phyloP scores from a whole-genome alignment of 2,888 invertebrate genomes.

The Parapristionchus giblindavisi region DNA sequence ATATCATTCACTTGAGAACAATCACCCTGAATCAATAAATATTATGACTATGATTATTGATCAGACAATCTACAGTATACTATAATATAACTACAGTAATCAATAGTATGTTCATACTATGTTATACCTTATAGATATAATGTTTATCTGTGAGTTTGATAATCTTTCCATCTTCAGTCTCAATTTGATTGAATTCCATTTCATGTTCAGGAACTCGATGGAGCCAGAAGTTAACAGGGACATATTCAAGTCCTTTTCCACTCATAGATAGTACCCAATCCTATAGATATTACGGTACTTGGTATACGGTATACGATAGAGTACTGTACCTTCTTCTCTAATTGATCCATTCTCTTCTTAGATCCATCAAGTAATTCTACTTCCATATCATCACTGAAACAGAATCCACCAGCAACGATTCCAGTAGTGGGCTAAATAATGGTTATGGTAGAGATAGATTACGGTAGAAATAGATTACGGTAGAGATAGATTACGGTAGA shows the following conservation, averaged over 20 bases:
- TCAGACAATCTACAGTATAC: no score
- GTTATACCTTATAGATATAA: slow-evolving; percentile 18
- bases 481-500: not conserved
- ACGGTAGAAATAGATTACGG: not conserved
- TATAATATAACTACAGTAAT: no score
- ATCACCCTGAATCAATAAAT: slow-evolving; percentile 4
- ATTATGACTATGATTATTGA: no score
- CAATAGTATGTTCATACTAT: no score
- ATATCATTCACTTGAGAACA: not conserved
- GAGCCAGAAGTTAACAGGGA: slow-evolving; percentile 62
- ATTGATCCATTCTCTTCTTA: slow-evolving; percentile 65
- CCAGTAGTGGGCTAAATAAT: not conserved
- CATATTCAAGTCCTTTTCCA: slow-evolving; percentile 41
- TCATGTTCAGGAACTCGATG: slow-evolving; percentile 54
- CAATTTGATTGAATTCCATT: slow-evolving; percentile 3
- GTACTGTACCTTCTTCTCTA: slow-evolving; percentile 43
- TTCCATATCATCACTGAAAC: slow-evolving; percentile 62
- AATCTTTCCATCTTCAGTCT: slow-evolving; percentile 5
- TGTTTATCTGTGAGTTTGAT: slow-evolving; percentile 24
- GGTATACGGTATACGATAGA: slow-evolving; percentile 5
- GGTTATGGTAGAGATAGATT: not conserved
- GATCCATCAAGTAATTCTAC: slow-evolving; percentile 49
- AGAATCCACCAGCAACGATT: slow-evolving; percentile 49
- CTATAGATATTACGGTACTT: not conserved
- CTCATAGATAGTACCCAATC: not conserved